phyloP scores from a whole-genome alignment of 2,888 invertebrate genomes.

The Nyleta sp. region DNA sequence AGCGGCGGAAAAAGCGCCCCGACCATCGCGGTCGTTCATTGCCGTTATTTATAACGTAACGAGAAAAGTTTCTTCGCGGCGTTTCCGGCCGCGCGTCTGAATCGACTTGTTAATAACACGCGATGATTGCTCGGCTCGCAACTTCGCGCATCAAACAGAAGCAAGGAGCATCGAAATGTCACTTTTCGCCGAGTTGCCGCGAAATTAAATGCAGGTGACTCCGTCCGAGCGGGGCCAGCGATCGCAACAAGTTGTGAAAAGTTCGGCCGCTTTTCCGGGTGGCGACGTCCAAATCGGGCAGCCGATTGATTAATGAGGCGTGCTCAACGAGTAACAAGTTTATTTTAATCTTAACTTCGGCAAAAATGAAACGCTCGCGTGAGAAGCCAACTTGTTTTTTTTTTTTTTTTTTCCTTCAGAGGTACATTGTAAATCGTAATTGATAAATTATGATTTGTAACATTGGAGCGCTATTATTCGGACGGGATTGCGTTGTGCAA shows the following conservation, averaged over 20 bases:
- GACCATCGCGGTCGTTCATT: conserved; percentile 64
- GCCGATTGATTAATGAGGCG: conserved; percentile 19
- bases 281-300: conserved; percentile 1
- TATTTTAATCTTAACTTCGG: conserved; percentile 13
- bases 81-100: conserved; percentile 40
- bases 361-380: conserved; percentile 1
- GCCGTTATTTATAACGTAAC: conserved; percentile 79
- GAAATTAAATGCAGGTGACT: conserved; percentile 38
- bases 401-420: too few relatives aligned
- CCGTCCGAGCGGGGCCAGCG: background rate
- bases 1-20: conserved; percentile 1
- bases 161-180: conserved; percentile 43
- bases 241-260: conserved; percentile 31
- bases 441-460: too few relatives aligned
- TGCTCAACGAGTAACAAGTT: conserved; percentile 28
- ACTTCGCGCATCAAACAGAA: too few relatives aligned
- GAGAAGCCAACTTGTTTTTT: too few relatives aligned
- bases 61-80: conserved; percentile 73
- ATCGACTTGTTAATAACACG: conserved; percentile 72
- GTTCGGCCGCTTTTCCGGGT: background rate
- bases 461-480: too few relatives aligned
- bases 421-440: too few relatives aligned
- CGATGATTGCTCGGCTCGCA: conserved; percentile 66
- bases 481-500: too few relatives aligned
- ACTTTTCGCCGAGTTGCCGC: conserved; percentile 31